Base-by-base conservation (phyloP, 2,113 vertebrate genomes). In the Antechinus flavipes region DNA sequence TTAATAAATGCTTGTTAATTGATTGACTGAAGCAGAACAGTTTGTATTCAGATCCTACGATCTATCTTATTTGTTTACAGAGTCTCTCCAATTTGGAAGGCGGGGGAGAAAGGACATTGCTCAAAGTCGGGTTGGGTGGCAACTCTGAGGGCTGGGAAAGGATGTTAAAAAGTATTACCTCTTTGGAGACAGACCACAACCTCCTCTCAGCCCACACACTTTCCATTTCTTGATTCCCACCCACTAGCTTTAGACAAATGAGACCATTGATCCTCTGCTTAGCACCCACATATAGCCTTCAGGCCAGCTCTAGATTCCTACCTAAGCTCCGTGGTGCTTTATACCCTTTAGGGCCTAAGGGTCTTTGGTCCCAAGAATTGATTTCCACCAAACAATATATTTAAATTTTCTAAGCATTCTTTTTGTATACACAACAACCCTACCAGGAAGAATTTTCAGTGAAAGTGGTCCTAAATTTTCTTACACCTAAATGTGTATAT, bases 151-250 rank as follows among this genome's bases (percentile, higher is more conserved):
- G n/a, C 16, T 84, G 19, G n/a, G 68, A n/a, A 42, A 84, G n/a
- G 68, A 84, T 84, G 16, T 84, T 84, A 84, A 84, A 84, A 84
- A 84, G 68, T 84, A 84, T 84, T 84, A 84, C 35, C 68, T 84
- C 68, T 84, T 84, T n/a, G 7, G 19, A 84, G 68, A 84, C 6
- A 84, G 68, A 84, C 68, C n/a, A 84, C 68, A 84, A 84, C n/a
- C 68, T 42, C 35, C 68, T 84, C 19, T 84, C 68, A 84, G 68
- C 68, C 68, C 68, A 84, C 68, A 84, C 68, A 84, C 68, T 84
- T 84, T 84, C 68, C 68, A 84, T 84, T 84, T 84, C 68, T 84
- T 84, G n/a, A 84, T 42, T 84, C n/a, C 68, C 68, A 84, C 68
- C 68, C 68, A 42, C 68, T 19, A 19, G 16, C 68, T 42, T 84